Evolutionary conservation across 2,888 invertebrate genomes (phyloP).

Genomic region (Drosophila neotestacea): DNA sequence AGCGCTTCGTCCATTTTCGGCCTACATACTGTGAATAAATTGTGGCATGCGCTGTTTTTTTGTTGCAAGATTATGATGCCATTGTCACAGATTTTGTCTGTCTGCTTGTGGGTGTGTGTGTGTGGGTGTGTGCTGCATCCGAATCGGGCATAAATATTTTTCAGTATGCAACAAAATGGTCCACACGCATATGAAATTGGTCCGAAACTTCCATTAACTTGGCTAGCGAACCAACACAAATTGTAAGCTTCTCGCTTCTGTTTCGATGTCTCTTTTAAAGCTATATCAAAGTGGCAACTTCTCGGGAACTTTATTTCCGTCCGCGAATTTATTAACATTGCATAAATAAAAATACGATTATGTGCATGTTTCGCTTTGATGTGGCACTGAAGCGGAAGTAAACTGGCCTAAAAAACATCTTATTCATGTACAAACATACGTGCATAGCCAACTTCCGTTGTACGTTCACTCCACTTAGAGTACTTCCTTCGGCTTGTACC

Average conservation of each 20-base stretch:
- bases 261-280: slow-evolving; percentile 1
- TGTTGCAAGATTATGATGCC: slow-evolving; percentile 40
- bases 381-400: slow-evolving; percentile 29
- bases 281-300: slow-evolving; percentile 39
- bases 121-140: slow-evolving; percentile 31
- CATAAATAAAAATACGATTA: slow-evolving; percentile 24
- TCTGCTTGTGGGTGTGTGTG: slow-evolving; percentile 14
- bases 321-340: slow-evolving; percentile 34
- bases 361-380: slow-evolving; percentile 10
- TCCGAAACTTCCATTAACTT: slow-evolving; percentile 48
- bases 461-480: neutral
- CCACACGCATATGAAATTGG: slow-evolving; percentile 40
- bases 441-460: slow-evolving; percentile 15
- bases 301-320: slow-evolving; percentile 15
- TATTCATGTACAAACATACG: neutral
- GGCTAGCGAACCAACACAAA: slow-evolving; percentile 30
- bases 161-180: slow-evolving; percentile 64
- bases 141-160: slow-evolving; percentile 42
- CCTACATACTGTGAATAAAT: slow-evolving; percentile 63
- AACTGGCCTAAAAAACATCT: slow-evolving; percentile 17
- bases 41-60: slow-evolving; percentile 41
- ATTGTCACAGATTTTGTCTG: slow-evolving; percentile 27
- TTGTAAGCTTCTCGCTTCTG: slow-evolving; percentile 4
- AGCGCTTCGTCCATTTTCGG: slow-evolving; percentile 30
- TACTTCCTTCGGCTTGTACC: neutral